phyloP scores from a whole-genome alignment of 2,113 vertebrate species.

The Rhinopomastus cyanomelas region DNA sequence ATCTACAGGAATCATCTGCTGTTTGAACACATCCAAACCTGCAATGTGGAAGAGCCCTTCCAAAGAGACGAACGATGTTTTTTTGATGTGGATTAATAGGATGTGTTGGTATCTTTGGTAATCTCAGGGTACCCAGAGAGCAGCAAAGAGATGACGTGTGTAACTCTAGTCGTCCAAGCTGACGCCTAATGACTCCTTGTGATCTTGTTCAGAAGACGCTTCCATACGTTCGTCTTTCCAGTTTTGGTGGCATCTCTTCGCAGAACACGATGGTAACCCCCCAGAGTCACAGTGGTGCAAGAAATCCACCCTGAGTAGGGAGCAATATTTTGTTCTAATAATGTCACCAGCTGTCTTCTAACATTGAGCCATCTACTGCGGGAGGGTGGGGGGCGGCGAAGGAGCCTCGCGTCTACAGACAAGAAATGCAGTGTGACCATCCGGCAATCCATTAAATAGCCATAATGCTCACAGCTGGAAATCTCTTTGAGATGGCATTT shows the following conservation, averaged over 20 bases:
- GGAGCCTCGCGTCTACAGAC: not conserved
- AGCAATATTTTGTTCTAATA: conserved; percentile 28
- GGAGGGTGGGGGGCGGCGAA: not conserved
- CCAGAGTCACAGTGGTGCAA: not conserved
- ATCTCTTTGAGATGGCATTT: conserved; percentile 57
- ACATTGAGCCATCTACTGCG: not conserved
- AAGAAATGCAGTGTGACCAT: not conserved
- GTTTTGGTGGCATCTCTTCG: not conserved
- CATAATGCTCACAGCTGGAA: conserved; percentile 54
- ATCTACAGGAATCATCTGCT: not conserved
- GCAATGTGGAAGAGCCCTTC: not conserved
- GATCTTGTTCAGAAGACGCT: not conserved
- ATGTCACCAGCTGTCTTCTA: conserved; percentile 36
- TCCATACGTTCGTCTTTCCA: not conserved
- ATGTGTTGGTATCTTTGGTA: not conserved
- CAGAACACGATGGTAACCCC: not conserved
- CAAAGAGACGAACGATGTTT: not conserved
- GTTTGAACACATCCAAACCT: not conserved
- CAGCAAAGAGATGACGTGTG: not conserved
- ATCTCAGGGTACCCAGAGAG: not conserved
- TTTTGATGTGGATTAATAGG: not conserved
- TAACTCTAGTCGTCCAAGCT: rapidly evolving
- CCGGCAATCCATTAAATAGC: conserved; percentile 27
- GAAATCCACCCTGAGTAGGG: not conserved
- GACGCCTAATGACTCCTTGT: not conserved